Base-by-base conservation (phyloP, 2,113 vertebrate genomes). In the Parus major region DNA sequence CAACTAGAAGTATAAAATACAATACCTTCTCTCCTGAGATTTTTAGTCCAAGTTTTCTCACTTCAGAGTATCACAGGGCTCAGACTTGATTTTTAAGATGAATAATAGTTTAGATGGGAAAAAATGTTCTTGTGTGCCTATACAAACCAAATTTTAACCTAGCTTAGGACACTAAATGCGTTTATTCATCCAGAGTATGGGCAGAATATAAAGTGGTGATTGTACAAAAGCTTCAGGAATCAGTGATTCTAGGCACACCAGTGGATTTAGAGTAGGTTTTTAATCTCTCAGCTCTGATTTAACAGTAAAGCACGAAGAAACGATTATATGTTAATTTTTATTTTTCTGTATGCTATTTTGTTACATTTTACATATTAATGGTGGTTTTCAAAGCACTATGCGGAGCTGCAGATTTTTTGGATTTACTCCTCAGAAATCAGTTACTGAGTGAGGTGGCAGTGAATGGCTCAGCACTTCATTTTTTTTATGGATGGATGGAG, bases 201-300 rank as follows among this genome's bases (percentile, higher is more conserved):
- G 33, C 77, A 79, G 92, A 95, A 96, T 95, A 75, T 56, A 86
- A 91, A 96, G 76, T 50, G 41, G 42, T 44, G 52, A 68, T 81
- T 71, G 56, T 64, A 80, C 76, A 92, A 94, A 90, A 90, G 68
- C 70, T 56, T 88, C 20, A 21, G 49, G 66, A 81, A 77, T 66
- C 68, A 83, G 75, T 47, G 35, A 77, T 93, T 93, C 71, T 68
- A 35, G 47, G 63, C 60, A 55, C 77, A 72, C 9, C 15, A 35
- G 17, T 83, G 68, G 64, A 66, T 73, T 94, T 92, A 91, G 56
- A 66, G 21, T 73, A 29, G 55, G 8, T 76, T 84, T 95, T 92
- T 55, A 94, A 88, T 64, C 79, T 90, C n/a, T 73, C 47, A 42
- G 21, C 39, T 83, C 31, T 68, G 64, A 86, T 86, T 90, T 87